These are phyloP conservation scores for Orientallactaga sibirica DNA, from an alignment of 2,797 vertebrate species.

Conservation along the genomic window DNA sequence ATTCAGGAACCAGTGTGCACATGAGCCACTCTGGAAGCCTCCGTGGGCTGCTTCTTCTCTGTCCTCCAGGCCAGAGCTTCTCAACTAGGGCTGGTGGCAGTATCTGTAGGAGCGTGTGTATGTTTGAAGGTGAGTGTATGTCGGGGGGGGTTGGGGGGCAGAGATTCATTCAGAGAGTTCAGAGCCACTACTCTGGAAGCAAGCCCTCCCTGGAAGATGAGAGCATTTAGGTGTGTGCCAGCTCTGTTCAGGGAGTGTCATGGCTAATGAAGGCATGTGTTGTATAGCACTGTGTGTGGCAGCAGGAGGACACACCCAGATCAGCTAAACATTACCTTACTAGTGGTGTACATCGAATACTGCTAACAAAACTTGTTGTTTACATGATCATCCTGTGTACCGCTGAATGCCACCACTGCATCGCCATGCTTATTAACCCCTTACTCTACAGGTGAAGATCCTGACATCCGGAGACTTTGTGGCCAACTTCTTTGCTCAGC, in stretches of 20 bases:
- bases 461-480: background rate
- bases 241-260: background rate
- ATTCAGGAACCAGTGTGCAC: background rate
- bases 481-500: background rate
- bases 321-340: background rate
- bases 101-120: background rate
- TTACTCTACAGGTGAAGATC: background rate
- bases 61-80: too few species aligned
- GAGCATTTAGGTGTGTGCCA: rapidly evolving
- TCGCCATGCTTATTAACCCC: background rate
- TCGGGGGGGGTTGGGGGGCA: too few species aligned
- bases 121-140: background rate
- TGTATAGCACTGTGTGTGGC: too few species aligned
- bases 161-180: background rate
- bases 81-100: background rate
- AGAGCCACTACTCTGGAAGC: background rate
- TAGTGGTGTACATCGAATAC: background rate
- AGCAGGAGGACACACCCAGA: background rate
- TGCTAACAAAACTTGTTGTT: too few species aligned
- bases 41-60: background rate
- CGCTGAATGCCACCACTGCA: too few species aligned
- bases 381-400: background rate
- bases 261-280: background rate
- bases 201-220: background rate
- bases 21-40: background rate